A percentile compares a stretch with the other conserved stretches of the same genome.
phyloP scores from a whole-genome alignment of 1,140 invertebrate species.

The Rhagoletis zephyria region DNA sequence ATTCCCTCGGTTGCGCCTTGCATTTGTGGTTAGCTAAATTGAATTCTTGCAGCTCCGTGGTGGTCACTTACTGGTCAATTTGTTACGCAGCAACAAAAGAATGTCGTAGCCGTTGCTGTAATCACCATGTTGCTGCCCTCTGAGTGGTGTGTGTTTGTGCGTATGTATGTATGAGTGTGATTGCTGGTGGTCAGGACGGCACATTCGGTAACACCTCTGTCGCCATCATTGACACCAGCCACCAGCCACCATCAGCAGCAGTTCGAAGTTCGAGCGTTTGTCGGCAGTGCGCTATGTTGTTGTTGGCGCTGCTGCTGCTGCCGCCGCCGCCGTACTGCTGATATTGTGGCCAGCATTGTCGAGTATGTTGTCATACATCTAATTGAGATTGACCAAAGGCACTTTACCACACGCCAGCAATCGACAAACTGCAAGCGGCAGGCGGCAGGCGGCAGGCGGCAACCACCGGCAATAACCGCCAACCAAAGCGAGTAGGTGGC shows the following conservation, averaged over 20 bases:
- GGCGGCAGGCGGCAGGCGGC: neutral
- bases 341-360: neutral
- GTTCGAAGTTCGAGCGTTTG: neutral
- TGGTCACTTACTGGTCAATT: conserved; percentile 35
- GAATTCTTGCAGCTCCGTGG: conserved; percentile 5
- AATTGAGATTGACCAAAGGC: conserved; percentile 47
- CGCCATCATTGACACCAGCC: too few relatives aligned
- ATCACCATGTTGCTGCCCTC: conserved; percentile 6
- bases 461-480: conserved; percentile 8
- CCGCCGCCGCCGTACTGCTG: neutral
- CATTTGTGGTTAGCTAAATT: conserved; percentile 24
- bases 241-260: conserved; percentile 1
- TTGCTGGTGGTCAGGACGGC: neutral
- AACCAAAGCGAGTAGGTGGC: conserved; percentile 13
- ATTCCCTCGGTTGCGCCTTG: neutral
- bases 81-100: conserved; percentile 35
- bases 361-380: conserved; percentile 50
- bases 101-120: conserved; percentile 32
- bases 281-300: neutral
- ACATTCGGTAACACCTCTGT: conserved; percentile 23
- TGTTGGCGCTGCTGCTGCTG: neutral
- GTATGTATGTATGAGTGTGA: too few relatives aligned
- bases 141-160: neutral
- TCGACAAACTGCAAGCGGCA: neutral
- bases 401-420: conserved; percentile 24